Conservation (phyloP, 2,888 invertebrate species). For the Serrognathus titanus region DNA sequence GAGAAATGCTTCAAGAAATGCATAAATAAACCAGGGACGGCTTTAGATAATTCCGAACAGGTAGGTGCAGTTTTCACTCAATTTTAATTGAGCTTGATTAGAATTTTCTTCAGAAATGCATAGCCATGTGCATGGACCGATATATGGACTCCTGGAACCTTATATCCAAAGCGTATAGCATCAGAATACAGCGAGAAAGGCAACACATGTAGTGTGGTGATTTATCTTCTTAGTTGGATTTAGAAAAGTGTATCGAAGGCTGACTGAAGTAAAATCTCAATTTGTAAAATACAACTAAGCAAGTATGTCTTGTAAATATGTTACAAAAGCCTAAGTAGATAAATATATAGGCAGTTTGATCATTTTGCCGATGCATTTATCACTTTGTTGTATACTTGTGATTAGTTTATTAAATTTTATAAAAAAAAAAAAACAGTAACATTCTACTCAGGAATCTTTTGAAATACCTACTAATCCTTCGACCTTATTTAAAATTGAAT, state of each 20-base stretch:
- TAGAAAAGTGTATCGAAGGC: not conserved
- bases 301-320: not conserved
- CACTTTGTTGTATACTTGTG: not conserved
- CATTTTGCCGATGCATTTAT: slow-evolving; percentile 1
- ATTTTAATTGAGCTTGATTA: not conserved
- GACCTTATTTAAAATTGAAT: too few species aligned
- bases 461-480: too few species aligned
- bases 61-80: slow-evolving; percentile 44
- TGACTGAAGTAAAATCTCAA: not conserved
- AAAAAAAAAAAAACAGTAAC: too few species aligned
- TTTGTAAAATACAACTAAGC: not conserved
- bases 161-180: slow-evolving; percentile 84
- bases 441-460: too few species aligned
- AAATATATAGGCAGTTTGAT: slow-evolving; percentile 2
- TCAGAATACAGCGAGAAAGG: slow-evolving; percentile 79
- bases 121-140: slow-evolving; percentile 97
- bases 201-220: slow-evolving; percentile 22
- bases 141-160: slow-evolving; percentile 96
- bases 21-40: slow-evolving; percentile 84
- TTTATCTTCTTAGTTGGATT: not conserved
- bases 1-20: slow-evolving; percentile 97
- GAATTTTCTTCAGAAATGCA: slow-evolving; percentile 74
- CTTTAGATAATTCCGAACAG: slow-evolving; percentile 83
- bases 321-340: not conserved
- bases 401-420: too few species aligned